A percentile compares a stretch with the other conserved stretches of the same genome.
phyloP scores from a whole-genome alignment of 2,888 invertebrate species.

The Agrotis ipsilon region DNA sequence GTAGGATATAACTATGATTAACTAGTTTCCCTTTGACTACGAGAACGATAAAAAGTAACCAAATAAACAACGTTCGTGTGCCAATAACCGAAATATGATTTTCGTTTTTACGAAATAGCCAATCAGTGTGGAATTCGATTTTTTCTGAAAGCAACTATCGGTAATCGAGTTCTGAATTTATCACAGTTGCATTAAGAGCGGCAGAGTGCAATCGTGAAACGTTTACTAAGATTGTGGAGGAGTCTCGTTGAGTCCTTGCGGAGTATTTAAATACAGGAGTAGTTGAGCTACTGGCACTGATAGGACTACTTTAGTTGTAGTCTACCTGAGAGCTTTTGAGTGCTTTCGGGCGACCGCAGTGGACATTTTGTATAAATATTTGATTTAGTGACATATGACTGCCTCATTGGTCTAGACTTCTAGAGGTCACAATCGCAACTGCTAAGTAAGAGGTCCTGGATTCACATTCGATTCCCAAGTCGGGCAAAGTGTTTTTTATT shows the following conservation, averaged over 20 bases:
- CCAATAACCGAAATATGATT: constrained; percentile 38
- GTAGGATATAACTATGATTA: constrained; percentile 36
- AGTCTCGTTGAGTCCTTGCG: constrained; percentile 30
- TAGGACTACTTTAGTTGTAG: constrained; percentile 22
- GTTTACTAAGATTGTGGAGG: constrained; percentile 42
- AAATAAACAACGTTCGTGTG: constrained; percentile 29
- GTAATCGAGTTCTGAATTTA: constrained; percentile 39
- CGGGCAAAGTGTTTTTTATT: too few relatives aligned
- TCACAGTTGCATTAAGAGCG: constrained; percentile 42
- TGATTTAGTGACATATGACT: too few relatives aligned
- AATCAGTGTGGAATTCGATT: constrained; percentile 43
- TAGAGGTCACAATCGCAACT: too few relatives aligned
- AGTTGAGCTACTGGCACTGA: neutral
- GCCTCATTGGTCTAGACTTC: too few relatives aligned
- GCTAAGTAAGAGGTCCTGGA: too few relatives aligned
- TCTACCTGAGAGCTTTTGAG: constrained; percentile 7
- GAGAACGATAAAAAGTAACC: constrained; percentile 32
- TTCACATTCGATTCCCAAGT: too few relatives aligned
- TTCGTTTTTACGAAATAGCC: constrained; percentile 51
- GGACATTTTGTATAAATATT: neutral
- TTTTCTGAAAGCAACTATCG: constrained; percentile 33
- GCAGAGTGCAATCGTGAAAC: constrained; percentile 37
- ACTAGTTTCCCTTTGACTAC: constrained; percentile 47
- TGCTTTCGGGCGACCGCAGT: neutral
- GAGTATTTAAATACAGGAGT: constrained; percentile 39